Percentiles rank a stretch among this genome's conserved stretches.
These are phyloP conservation scores for Bruchidius siliquastri DNA, from an alignment of 2,888 invertebrate genomes.

Conservation along the genomic window DNA sequence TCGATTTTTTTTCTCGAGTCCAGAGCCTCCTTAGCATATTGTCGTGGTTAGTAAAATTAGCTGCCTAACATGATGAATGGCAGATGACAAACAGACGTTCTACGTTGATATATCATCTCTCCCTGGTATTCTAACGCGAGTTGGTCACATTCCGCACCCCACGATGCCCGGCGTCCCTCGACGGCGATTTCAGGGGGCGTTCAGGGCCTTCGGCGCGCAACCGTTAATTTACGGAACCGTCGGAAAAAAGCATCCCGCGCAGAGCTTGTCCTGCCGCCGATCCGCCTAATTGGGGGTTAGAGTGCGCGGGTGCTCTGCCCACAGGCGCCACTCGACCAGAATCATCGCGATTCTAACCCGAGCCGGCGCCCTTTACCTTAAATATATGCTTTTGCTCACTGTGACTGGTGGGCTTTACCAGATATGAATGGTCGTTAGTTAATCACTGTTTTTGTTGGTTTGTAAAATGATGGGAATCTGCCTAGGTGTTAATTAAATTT, in stretches of 20 bases:
- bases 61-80: too few species aligned
- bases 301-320: conserved; percentile 35
- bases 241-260: not conserved
- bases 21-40: too few species aligned
- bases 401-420: not conserved
- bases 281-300: conserved; percentile 34
- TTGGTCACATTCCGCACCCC: not conserved
- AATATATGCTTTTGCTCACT: not conserved
- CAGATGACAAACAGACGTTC: too few species aligned
- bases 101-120: not conserved
- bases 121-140: not conserved
- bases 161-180: not conserved
- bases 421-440: not conserved
- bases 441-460: not conserved
- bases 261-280: too few species aligned
- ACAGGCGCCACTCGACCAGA: conserved; percentile 31
- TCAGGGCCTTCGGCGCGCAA: conserved; percentile 28
- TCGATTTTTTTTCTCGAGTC: too few species aligned
- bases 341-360: conserved; percentile 15
- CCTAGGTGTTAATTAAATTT: not conserved
- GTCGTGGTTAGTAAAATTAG: too few species aligned
- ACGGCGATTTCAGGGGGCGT: conserved; percentile 26
- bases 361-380: not conserved
- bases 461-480: not conserved
- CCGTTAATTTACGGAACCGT: conserved; percentile 38